phyloP scores from a whole-genome alignment of 2,797 vertebrate species.

The Adelosebastes latens region DNA sequence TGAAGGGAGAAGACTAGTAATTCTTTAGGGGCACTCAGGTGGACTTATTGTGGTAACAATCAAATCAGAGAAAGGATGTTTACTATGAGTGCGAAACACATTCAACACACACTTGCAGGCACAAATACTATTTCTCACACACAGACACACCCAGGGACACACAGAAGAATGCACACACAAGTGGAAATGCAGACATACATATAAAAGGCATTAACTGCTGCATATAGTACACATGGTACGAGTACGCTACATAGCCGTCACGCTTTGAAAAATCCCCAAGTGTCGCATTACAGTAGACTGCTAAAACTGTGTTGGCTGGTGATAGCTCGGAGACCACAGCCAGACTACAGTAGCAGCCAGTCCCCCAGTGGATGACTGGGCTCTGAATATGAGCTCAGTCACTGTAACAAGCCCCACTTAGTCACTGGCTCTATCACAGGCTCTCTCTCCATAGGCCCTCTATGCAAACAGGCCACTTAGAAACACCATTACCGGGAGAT shows the following conservation, averaged over 20 bases:
- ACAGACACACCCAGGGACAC: neutral
- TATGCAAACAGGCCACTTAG: slow-evolving; percentile 75
- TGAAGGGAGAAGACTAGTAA: slow-evolving; percentile 59
- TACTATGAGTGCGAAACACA: slow-evolving; percentile 16
- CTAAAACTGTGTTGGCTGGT: slow-evolving; percentile 70
- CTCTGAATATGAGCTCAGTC: slow-evolving; percentile 74
- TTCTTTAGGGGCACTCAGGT: slow-evolving; percentile 58
- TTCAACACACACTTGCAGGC: slow-evolving; percentile 2
- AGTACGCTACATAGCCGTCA: slow-evolving; percentile 48
- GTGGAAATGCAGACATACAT: slow-evolving; percentile 22
- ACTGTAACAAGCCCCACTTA: slow-evolving; percentile 75
- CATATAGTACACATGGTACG: slow-evolving; percentile 49
- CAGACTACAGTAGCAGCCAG: slow-evolving; percentile 75
- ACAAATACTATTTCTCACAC: neutral
- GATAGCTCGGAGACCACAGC: slow-evolving; percentile 70
- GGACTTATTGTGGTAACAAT: slow-evolving; percentile 57
- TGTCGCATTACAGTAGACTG: slow-evolving; percentile 66
- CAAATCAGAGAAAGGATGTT: slow-evolving; percentile 54
- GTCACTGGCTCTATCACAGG: slow-evolving; percentile 60
- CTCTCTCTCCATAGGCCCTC: slow-evolving; percentile 60
- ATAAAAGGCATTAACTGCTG: slow-evolving; percentile 49
- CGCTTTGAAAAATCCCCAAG: slow-evolving; percentile 64
- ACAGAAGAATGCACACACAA: neutral
- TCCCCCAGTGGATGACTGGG: slow-evolving; percentile 73
- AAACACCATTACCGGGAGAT: slow-evolving; percentile 68